Base-by-base conservation (phyloP, 2,113 vertebrate species). In the Anguilla rostrata region DNA sequence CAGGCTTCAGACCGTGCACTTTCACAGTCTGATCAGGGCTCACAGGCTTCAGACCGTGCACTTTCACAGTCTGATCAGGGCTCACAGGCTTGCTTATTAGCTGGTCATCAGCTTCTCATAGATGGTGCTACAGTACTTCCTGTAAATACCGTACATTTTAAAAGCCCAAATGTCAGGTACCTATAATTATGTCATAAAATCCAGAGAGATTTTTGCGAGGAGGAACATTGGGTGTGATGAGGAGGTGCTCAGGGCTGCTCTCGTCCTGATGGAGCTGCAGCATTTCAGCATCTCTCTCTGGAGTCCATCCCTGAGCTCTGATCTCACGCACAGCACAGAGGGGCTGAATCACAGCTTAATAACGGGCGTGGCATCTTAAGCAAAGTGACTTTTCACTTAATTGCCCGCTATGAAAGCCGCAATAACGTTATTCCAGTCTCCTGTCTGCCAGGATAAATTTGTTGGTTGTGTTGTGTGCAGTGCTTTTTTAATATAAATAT, bases 311-410 rank as follows among this genome's bases (percentile, higher is more conserved):
- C 41, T 75, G 84, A 75, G 83, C 60, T 78, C 84, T 83, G 86
- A 81, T 82, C 83, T 81, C 88, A 90, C 85, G 79, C 90, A 83
- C 63, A 84, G 85, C 56, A 85, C 81, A 85, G 82, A 88, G 90
- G 89, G 91, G 89, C 90, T 89, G 90, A 90, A 91, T 91, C 90
- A 91, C 91, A 91, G 83, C 84, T 86, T 88, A 87, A 90, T 91
- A 91, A 92, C 89, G 87, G 85, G 82, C 88, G 90, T 87, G 87
- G 88, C 86, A 88, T 90, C 90, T 91, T 89, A 90, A 91, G 89
- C 86, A 88, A 90, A 90, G 89, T 90, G 87, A 87, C 90, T 90
- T 87, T 93, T 91, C 89, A 93, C 89, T 91, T 86, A 91, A 93
- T 92, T 89, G 75, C 85, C 91, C 90, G 87, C 86, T 91, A 90